These are phyloP conservation scores for Colius striatus DNA, from an alignment of 2,113 vertebrate genomes.

Conservation along the genomic window DNA sequence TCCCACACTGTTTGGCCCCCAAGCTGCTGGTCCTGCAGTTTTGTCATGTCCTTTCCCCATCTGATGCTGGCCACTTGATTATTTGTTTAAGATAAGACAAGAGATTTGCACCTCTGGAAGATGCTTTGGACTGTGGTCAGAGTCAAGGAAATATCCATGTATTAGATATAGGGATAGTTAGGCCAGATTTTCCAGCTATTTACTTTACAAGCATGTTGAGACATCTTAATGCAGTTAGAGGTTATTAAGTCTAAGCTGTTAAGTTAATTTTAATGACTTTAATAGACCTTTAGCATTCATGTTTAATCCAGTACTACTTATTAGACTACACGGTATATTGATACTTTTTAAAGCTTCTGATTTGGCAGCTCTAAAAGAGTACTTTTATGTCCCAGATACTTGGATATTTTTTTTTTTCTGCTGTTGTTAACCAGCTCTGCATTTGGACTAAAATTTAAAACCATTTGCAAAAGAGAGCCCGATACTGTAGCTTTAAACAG, in stretches of 20 bases:
- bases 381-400: not conserved
- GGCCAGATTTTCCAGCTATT: conserved; percentile 28
- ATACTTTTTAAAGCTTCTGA: not conserved
- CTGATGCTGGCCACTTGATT: not conserved
- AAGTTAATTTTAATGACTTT: conserved; percentile 28
- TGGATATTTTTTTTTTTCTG: not conserved
- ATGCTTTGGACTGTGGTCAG: not conserved
- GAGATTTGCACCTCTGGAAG: not conserved
- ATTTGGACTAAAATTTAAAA: not conserved
- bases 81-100: not conserved
- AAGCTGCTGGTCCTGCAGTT: not conserved
- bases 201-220: conserved; percentile 17
- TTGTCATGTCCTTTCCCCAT: not conserved
- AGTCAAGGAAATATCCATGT: not conserved
- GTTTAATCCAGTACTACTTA: conserved; percentile 2
- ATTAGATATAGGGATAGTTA: not conserved
- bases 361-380: not conserved
- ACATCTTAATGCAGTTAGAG: not conserved
- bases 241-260: not conserved
- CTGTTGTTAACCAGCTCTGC: not conserved
- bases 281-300: not conserved
- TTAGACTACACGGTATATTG: not conserved
- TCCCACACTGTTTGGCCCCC: not conserved
- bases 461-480: not conserved
- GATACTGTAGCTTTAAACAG: not conserved